phyloP scores from a whole-genome alignment of 2,888 invertebrate genomes.

The Rhagium mordax region DNA sequence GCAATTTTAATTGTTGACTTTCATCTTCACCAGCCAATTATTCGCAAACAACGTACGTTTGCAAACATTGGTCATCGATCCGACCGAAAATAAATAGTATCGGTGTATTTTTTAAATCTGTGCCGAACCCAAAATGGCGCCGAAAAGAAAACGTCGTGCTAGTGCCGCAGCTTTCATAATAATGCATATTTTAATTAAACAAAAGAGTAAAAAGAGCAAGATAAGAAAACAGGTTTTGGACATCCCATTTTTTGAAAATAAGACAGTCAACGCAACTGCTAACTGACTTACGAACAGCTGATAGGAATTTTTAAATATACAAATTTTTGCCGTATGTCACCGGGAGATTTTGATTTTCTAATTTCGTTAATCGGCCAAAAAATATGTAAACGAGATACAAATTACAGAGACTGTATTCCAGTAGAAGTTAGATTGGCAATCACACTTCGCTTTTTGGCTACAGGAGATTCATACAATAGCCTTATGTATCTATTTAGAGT shows the following conservation, averaged over 20 bases:
- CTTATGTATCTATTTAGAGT: constrained; percentile 8
- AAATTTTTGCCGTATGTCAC: no score
- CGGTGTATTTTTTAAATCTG: background rate
- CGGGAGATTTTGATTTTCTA: no score
- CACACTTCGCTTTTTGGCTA: constrained; percentile 2
- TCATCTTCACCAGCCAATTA: background rate
- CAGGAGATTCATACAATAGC: constrained; percentile 3
- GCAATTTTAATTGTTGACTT: constrained; percentile 1
- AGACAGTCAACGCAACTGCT: no score
- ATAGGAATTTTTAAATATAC: no score
- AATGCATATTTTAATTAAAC: background rate
- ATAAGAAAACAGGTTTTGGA: constrained; percentile 1
- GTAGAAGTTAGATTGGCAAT: background rate
- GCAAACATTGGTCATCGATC: background rate
- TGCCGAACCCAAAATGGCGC: constrained; percentile 1
- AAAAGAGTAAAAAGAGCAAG: background rate
- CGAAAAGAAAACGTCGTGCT: constrained; percentile 1
- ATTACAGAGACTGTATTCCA: background rate
- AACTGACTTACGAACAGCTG: no score
- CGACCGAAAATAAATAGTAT: background rate
- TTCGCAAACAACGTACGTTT: constrained; percentile 1
- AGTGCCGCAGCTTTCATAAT: constrained; percentile 1
- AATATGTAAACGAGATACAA: no score
- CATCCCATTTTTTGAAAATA: no score
- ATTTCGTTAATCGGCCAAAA: no score